phyloP scores from a whole-genome alignment of 2,797 vertebrate genomes.

The Coregonus suidteri region DNA sequence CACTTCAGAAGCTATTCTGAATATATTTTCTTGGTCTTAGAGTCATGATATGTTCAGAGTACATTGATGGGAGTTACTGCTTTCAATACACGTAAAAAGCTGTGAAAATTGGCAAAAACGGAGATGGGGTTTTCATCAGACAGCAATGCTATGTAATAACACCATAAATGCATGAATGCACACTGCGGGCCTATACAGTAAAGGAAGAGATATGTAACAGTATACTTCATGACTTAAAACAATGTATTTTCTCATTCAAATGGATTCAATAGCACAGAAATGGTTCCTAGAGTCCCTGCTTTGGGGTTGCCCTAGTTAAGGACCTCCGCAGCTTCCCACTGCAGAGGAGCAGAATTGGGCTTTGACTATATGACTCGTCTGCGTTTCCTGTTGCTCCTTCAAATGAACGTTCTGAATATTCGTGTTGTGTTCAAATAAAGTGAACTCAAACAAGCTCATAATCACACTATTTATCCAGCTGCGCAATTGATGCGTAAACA shows the following conservation, averaged over 20 bases:
- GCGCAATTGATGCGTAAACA: background rate
- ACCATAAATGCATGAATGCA: background rate
- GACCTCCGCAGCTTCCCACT: conserved; percentile 34
- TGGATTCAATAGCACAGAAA: conserved; percentile 2
- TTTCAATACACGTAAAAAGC: too few species aligned
- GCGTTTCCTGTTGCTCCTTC: conserved; percentile 15
- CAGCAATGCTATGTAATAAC: background rate
- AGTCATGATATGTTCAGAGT: too few species aligned
- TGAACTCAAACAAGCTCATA: background rate
- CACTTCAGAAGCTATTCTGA: too few species aligned
- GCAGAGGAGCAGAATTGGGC: conserved; percentile 23
- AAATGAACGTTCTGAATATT: background rate
- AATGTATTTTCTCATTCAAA: conserved; percentile 12
- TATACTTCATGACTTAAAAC: background rate
- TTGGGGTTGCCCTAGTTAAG: conserved; percentile 39
- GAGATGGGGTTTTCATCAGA: too few species aligned
- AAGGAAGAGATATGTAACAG: background rate
- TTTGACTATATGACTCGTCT: background rate
- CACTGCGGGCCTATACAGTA: background rate
- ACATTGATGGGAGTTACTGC: too few species aligned
- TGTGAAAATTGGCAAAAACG: too few species aligned
- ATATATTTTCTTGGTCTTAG: too few species aligned
- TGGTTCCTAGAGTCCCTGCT: conserved; percentile 24
- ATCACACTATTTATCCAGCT: background rate
- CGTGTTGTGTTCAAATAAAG: background rate